A percentile compares a stretch with the other conserved stretches of the same genome.
These are phyloP conservation scores for Agapornis roseicollis DNA, from an alignment of 2,113 vertebrate genomes.

Conservation along the genomic window DNA sequence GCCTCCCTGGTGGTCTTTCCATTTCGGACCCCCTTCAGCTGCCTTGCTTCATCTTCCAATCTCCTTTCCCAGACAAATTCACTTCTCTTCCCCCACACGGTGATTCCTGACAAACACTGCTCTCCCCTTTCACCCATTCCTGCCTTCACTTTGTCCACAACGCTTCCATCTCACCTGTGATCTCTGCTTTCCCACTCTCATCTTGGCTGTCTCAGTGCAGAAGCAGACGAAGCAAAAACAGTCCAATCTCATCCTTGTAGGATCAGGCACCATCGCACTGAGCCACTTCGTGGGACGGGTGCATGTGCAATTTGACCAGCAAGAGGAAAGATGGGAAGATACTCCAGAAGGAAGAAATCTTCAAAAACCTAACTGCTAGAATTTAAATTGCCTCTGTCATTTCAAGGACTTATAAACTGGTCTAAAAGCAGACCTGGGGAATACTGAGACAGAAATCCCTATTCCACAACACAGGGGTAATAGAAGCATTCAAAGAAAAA, in stretches of 20 bases:
- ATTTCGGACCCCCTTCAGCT: neutral
- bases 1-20: accelerated
- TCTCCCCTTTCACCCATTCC: neutral
- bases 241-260: neutral
- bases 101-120: neutral
- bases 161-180: neutral
- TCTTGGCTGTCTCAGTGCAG: neutral
- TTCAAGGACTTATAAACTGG: neutral
- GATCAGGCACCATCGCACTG: neutral
- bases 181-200: neutral
- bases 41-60: neutral
- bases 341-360: neutral
- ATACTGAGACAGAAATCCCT: neutral
- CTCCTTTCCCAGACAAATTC: neutral
- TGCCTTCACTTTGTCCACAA: neutral
- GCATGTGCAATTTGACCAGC: neutral
- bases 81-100: neutral
- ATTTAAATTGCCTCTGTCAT: neutral
- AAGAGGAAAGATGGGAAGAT: neutral
- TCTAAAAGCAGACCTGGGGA: neutral
- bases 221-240: neutral
- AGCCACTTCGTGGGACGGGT: neutral
- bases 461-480: neutral
- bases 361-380: neutral
- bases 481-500: neutral